A percentile compares a stretch with the other conserved stretches of the same genome.
These are phyloP conservation scores for Cyclina sinensis DNA, from an alignment of 1,140 invertebrate species.

Conservation along the genomic window DNA sequence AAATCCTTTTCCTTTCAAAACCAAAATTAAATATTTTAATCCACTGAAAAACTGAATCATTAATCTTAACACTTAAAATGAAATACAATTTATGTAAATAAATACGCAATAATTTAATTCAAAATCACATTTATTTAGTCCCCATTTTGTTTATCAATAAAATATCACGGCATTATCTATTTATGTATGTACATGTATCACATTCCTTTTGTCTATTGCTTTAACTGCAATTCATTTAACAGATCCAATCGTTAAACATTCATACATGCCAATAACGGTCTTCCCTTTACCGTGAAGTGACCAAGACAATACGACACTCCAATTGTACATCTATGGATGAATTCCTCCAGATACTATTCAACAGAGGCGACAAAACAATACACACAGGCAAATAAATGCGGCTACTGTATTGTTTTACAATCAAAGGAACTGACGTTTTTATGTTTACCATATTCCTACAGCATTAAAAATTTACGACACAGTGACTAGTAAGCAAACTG, in stretches of 20 bases:
- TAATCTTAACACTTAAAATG: too few species aligned
- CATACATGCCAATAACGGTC: background rate
- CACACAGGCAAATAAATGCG: background rate
- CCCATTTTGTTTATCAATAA: too few species aligned
- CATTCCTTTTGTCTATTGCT: background rate
- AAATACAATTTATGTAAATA: too few species aligned
- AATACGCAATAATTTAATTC: too few species aligned
- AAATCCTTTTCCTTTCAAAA: too few species aligned
- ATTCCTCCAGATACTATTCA: constrained; percentile 13
- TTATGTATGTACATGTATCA: background rate
- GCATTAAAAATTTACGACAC: background rate
- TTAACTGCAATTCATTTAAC: background rate
- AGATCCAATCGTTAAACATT: background rate
- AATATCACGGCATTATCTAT: too few species aligned
- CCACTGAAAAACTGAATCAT: too few species aligned
- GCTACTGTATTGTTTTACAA: background rate
- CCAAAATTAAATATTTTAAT: too few species aligned
- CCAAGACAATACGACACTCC: background rate
- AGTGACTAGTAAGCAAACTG: too few species aligned
- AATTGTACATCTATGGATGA: constrained; percentile 20
- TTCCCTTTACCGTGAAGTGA: constrained; percentile 9
- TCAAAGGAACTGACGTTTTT: background rate
- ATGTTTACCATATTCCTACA: background rate
- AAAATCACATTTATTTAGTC: too few species aligned
- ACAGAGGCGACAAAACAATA: constrained; percentile 5